Evolutionary conservation across 1,140 invertebrate genomes (phyloP), one percentile per base, ranked within the genome.

Genomic region (Lasioglossum baleicum): DNA sequence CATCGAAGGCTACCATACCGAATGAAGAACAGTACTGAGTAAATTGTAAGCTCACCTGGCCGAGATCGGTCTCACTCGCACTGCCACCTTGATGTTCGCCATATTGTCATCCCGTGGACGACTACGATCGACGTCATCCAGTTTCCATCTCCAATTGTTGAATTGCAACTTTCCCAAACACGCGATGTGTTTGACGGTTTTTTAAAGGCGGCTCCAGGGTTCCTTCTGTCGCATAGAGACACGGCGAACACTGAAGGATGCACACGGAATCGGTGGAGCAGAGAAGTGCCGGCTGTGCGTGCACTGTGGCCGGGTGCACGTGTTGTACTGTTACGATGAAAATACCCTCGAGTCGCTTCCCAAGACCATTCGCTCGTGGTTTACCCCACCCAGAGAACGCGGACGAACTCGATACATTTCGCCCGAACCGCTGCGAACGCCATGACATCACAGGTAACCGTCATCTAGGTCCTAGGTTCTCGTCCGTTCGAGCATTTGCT

Each of bases 31-130:
- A 44, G 10, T 11, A 11, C 2, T 48, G 0, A 2, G 13, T 10
- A 0, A 48, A 20, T 58, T n/a, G 7, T n/a, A 8, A 72, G 89
- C 91, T 92, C 90, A 94, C 94, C 93, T 93, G 79, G 90, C 82
- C 40, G 94, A 94, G 35, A 94, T 89, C 17, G 94, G 94, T 81
- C 94, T 90, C 15, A 94, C 91, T 71, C 94, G 87, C 7, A 95
- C 89, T n/a, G 94, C 94, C 78, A 95, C 94, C 84, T 94, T 94
- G 56, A 95, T 93, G 72, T 93, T 94, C 44, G 94, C 91, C 94
- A 94, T 94, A 79, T 91, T 84, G 74, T 80, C 83, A 83, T 83
- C 72, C 60, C 80, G 71, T 67, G 63, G 22, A 76, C 66, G 69
- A 69, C 63, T 71, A 77, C 64, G 51, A 81, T 61, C 76, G 56